A percentile compares a stretch with the other conserved stretches of the same genome.
These are phyloP conservation scores for Ariolimax columbianus DNA, from an alignment of 2,888 invertebrate species.

Conservation along the genomic window DNA sequence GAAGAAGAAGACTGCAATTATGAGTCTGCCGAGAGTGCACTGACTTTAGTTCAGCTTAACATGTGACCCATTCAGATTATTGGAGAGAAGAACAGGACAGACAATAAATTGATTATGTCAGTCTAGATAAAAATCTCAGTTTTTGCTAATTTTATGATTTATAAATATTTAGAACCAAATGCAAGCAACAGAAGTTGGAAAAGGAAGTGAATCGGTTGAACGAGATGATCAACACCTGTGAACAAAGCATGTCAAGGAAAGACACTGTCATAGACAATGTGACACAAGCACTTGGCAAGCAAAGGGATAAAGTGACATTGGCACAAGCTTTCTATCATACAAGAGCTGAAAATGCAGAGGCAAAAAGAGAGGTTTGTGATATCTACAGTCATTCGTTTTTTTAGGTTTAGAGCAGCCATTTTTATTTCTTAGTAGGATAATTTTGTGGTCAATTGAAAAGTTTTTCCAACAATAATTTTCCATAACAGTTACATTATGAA, in stretches of 20 bases:
- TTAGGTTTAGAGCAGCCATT: neutral
- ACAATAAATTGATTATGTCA: too few relatives aligned
- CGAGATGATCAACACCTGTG: constrained; percentile 76
- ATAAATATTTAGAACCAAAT: constrained; percentile 63
- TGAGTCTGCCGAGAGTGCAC: too few relatives aligned
- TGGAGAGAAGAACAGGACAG: too few relatives aligned
- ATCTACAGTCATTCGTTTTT: neutral
- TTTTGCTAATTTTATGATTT: neutral
- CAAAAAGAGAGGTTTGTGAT: constrained; percentile 71
- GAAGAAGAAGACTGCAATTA: too few relatives aligned
- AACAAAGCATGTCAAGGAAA: constrained; percentile 76
- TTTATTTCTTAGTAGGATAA: too few relatives aligned
- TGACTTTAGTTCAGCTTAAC: too few relatives aligned
- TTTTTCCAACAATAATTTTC: too few relatives aligned
- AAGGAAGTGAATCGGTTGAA: constrained; percentile 74
- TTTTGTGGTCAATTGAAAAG: too few relatives aligned
- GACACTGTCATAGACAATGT: constrained; percentile 77
- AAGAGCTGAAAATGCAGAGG: constrained; percentile 66
- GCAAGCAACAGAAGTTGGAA: constrained; percentile 66
- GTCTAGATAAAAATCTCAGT: neutral
- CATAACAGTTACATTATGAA: too few relatives aligned
- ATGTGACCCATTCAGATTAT: too few relatives aligned
- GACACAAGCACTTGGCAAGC: constrained; percentile 74
- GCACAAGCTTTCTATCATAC: constrained; percentile 75
- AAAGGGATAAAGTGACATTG: constrained; percentile 74